phyloP scores from a whole-genome alignment of 2,113 vertebrate genomes.

The Aphelocoma coerulescens region DNA sequence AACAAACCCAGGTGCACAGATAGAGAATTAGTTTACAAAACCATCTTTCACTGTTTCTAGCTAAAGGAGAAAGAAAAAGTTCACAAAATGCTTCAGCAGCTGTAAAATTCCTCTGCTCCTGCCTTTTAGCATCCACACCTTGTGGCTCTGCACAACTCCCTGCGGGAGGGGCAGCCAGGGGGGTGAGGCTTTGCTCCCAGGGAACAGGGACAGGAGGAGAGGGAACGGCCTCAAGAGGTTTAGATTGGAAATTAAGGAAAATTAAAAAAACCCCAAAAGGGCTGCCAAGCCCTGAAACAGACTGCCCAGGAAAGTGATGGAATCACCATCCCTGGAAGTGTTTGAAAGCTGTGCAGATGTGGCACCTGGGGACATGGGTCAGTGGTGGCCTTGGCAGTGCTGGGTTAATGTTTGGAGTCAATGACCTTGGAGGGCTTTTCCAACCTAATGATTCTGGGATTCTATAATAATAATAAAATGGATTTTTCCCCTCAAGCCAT shows the following conservation, averaged over 20 bases:
- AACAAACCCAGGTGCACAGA: no score
- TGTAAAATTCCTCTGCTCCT: no score
- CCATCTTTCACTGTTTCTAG: no score
- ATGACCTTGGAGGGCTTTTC: background rate
- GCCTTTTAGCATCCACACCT: no score
- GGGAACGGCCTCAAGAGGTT: background rate
- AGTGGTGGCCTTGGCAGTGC: background rate
- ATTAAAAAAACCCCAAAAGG: background rate
- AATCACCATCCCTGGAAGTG: background rate
- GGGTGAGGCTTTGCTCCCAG: fast-evolving
- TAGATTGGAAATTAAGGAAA: background rate
- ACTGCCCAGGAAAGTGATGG: background rate
- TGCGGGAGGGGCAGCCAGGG: fast-evolving
- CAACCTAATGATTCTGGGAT: background rate
- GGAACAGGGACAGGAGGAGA: background rate
- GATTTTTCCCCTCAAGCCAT: background rate
- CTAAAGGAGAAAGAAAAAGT: no score
- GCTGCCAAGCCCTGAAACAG: background rate
- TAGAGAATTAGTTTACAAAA: no score
- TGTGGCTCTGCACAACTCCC: background rate
- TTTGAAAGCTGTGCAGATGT: background rate
- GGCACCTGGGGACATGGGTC: background rate
- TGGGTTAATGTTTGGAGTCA: background rate
- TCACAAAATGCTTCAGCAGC: no score
- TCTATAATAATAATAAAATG: background rate